Percentiles rank a stretch among this genome's conserved stretches.
Conservation (phyloP, 2,888 invertebrate species). For the Drosophila nigritarsus region DNA sequence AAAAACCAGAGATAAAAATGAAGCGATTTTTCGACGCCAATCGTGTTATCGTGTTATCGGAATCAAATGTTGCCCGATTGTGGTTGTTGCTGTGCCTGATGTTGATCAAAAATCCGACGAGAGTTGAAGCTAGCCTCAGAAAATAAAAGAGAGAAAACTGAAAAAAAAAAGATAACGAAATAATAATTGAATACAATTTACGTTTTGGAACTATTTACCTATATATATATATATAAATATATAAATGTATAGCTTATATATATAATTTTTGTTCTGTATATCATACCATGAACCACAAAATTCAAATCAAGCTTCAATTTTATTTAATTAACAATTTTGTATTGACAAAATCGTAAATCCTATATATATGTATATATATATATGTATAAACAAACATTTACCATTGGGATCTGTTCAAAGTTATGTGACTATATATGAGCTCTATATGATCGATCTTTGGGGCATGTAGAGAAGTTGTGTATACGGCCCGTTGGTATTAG, state of each 20-base stretch:
- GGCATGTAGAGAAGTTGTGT: conserved; percentile 69
- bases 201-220: conserved; percentile 37
- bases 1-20: conserved; percentile 12
- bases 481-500: conserved; percentile 67
- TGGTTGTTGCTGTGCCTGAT: conserved; percentile 78
- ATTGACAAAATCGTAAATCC: conserved; percentile 15
- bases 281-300: conserved; percentile 76
- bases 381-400: conserved; percentile 45
- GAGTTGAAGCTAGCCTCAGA: conserved; percentile 28
- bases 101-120: conserved; percentile 59
- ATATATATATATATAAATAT: conserved; percentile 43
- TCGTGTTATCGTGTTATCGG: conserved; percentile 46
- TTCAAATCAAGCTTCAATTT: conserved; percentile 59
- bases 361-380: background rate
- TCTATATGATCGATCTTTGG: conserved; percentile 58
- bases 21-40: conserved; percentile 23
- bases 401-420: conserved; percentile 81
- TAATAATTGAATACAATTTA: conserved; percentile 34
- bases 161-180: conserved; percentile 13
- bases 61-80: conserved; percentile 75
- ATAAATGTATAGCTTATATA: conserved; percentile 36
- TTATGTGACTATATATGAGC: conserved; percentile 58
- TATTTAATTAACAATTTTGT: conserved; percentile 62
- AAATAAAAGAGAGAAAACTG: conserved; percentile 24
- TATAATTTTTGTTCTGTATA: conserved; percentile 66